Base-by-base conservation (phyloP, 2,113 vertebrate genomes). In the Zootoca vivipara region DNA sequence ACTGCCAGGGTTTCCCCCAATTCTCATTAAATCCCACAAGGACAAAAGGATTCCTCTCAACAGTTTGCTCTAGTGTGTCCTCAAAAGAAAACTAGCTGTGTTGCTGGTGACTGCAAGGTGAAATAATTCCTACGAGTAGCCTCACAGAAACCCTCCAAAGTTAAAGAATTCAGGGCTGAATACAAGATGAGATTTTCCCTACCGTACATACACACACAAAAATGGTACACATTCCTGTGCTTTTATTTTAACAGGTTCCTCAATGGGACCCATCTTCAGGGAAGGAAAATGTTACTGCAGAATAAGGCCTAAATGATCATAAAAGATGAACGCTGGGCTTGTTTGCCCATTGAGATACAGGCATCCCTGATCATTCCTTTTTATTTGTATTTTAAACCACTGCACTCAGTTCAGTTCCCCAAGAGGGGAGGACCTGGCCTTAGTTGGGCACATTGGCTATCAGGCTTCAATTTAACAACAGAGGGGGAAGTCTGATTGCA, bases 351-450 rank as follows among this genome's bases (percentile, higher is more conserved):
- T 26, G 20, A 58, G 28, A n/a, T 40, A 8, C 8, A 62, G 12
- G 35, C 7, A 28, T 12, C 40, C 40, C 38, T 22, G 5, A 3
- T 30, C 18, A 12, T 0, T 38, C 52, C 8, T 15, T 20, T 4
- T 56, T 15, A 52, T 30, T 30, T 62, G 7, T 35, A 3, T 69
- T 26, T 35, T 78, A 30, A 83, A 73, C 42, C 33, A 16, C 5
- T 12, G n/a, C 2, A 58, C 33, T 73, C 72, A 86, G 83, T 87
- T 80, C 58, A 75, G 80, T 90, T 78, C 89, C 78, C 91, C 85
- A 80, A 89, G 52, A 72, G 86, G 79, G 30, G 30, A 70, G 87
- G 81, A 18, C 6, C 3, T 10, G 7, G 64, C 64, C 79, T 83
- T 65, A 30, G 22, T 20, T 7, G 33, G 52, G 52, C 7, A 18